Conservation (phyloP, 2,888 invertebrate genomes). For the Campoletis raptor region DNA sequence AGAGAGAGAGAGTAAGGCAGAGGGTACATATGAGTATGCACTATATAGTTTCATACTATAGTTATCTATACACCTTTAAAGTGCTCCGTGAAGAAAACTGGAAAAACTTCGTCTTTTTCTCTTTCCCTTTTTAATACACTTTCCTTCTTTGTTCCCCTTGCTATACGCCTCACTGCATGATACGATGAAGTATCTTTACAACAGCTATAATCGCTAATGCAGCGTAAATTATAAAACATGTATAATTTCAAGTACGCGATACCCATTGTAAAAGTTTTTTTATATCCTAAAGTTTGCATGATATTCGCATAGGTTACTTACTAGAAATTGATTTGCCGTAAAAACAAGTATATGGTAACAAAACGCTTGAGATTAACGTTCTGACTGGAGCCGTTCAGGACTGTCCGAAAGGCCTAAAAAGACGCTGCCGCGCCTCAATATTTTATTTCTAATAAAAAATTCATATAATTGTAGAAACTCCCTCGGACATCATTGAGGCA, state of each 20-base stretch:
- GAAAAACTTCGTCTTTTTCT: constrained; percentile 71
- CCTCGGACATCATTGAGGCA: too few relatives aligned
- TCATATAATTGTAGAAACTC: too few relatives aligned
- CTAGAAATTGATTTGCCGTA: neutral
- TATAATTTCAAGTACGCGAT: too few relatives aligned
- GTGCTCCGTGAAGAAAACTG: constrained; percentile 74
- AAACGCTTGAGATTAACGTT: neutral
- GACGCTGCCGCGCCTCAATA: too few relatives aligned
- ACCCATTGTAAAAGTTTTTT: too few relatives aligned
- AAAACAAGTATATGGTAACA: neutral
- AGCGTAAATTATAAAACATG: neutral
- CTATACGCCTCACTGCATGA: constrained; percentile 59
- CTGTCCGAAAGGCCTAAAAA: neutral
- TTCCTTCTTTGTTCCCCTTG: neutral
- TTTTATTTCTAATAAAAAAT: too few relatives aligned
- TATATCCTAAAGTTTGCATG: too few relatives aligned
- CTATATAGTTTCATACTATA: neutral
- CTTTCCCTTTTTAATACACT: constrained; percentile 41
- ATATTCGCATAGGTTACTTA: too few relatives aligned
- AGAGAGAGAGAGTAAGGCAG: constrained; percentile 33
- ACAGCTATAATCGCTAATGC: constrained; percentile 1
- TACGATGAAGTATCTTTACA: constrained; percentile 72
- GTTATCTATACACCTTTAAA: constrained; percentile 1
- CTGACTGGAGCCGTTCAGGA: neutral
- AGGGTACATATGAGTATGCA: constrained; percentile 46